These are phyloP conservation scores for Gallinago undulata DNA, from an alignment of 2,113 vertebrate genomes.

Conservation along the genomic window DNA sequence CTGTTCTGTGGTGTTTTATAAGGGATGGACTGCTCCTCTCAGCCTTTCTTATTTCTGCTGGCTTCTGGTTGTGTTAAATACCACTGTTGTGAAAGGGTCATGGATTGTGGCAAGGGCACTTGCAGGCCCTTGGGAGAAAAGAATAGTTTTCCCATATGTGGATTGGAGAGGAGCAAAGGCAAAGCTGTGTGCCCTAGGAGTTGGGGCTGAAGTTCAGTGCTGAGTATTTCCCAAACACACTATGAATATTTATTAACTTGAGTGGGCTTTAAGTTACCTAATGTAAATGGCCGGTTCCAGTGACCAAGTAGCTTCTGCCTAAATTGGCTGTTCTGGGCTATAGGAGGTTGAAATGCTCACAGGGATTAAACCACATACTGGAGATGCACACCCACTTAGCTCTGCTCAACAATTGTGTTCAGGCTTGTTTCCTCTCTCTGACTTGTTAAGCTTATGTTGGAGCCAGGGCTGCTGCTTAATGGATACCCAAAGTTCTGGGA, in stretches of 20 bases:
- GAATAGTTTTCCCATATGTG: not conserved
- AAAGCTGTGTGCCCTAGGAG: not conserved
- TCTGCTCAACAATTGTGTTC: not conserved
- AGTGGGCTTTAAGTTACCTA: not conserved
- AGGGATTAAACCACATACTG: not conserved
- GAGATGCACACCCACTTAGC: not conserved
- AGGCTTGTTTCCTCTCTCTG: conserved; percentile 36
- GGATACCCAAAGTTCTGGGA: conserved; percentile 38
- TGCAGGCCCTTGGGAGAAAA: not conserved
- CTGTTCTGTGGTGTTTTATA: not conserved
- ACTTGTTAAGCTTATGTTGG: not conserved
- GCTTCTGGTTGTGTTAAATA: not conserved
- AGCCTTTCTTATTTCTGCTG: not conserved
- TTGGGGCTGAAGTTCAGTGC: not conserved
- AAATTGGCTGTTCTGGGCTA: not conserved
- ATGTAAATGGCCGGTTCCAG: not conserved
- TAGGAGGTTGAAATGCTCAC: not conserved
- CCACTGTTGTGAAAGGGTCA: not conserved
- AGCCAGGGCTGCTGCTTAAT: conserved; percentile 46
- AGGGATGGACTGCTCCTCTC: not conserved
- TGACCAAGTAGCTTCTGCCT: not conserved
- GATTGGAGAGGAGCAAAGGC: not conserved
- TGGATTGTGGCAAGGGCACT: not conserved
- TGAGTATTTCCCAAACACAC: not conserved
- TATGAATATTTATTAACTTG: not conserved